Percentiles rank a stretch among this genome's conserved stretches.
Conservation (phyloP, 2,888 invertebrate genomes). For the Diploptera punctata region DNA sequence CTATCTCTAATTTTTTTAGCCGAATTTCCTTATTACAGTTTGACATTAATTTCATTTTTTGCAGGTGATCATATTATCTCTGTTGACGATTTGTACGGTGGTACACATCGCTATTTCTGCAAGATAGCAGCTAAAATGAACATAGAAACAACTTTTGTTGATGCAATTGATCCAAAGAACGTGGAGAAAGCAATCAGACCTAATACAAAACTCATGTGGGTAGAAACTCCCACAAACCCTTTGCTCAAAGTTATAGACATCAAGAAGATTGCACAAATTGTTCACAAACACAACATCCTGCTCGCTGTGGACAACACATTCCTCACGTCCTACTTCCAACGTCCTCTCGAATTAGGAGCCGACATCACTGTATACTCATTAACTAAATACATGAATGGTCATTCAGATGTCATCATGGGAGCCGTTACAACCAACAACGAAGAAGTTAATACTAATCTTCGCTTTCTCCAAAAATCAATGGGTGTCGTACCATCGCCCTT, state of each 20-base stretch:
- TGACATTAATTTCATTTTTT: no score
- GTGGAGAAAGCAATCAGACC: conserved; percentile 62
- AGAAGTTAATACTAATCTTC: conserved; percentile 71
- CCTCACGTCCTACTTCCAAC: conserved; percentile 85
- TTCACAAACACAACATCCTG: conserved; percentile 67
- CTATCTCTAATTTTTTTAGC: no score
- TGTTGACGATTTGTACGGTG: conserved; percentile 95
- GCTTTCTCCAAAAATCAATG: conserved; percentile 89
- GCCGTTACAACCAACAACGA: conserved; percentile 78
- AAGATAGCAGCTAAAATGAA: conserved; percentile 65
- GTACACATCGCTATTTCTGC: conserved; percentile 75
- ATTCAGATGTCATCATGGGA: conserved; percentile 97
- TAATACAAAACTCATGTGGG: conserved; percentile 71
- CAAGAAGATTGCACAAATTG: conserved; percentile 67
- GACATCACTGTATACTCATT: conserved; percentile 91
- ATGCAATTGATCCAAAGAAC: conserved; percentile 71
- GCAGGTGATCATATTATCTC: conserved; percentile 94
- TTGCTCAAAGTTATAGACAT: conserved; percentile 90
- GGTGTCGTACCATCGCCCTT: conserved; percentile 96
- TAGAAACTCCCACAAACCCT: conserved; percentile 98
- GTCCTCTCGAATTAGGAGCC: conserved; percentile 88
- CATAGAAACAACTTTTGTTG: conserved; percentile 77
- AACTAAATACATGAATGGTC: conserved; percentile 99
- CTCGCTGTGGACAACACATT: conserved; percentile 95
- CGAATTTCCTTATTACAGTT: no score